Conservation (phyloP, 2,888 invertebrate genomes). For the Criorhina ranunculi region DNA sequence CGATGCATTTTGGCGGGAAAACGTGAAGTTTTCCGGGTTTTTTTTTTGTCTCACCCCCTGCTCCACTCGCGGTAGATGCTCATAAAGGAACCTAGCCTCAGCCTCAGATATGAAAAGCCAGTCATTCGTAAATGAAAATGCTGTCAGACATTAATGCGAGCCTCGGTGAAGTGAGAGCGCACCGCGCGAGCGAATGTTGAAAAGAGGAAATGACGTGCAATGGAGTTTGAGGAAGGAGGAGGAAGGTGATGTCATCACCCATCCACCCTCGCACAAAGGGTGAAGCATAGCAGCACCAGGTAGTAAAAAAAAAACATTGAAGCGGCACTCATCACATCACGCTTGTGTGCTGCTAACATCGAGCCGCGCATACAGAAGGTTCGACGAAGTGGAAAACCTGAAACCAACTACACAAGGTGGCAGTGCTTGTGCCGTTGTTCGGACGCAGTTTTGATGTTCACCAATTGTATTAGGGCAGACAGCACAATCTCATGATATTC, state of each 20-base stretch:
- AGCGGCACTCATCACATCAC: constrained; percentile 59
- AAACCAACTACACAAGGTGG: constrained; percentile 38
- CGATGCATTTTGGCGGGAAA: constrained; percentile 75
- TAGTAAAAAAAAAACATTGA: constrained; percentile 49
- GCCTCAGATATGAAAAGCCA: constrained; percentile 59
- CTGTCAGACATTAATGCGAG: constrained; percentile 72
- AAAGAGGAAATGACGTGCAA: constrained; percentile 45
- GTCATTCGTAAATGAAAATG: constrained; percentile 73
- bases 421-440: constrained; percentile 9
- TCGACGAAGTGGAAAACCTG: constrained; percentile 61
- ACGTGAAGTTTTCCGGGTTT: constrained; percentile 30
- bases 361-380: constrained; percentile 32
- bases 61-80: constrained; percentile 8
- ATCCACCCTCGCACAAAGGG: constrained; percentile 27
- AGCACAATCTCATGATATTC: constrained; percentile 47
- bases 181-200: constrained; percentile 37
- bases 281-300: neutral
- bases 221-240: neutral
- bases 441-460: constrained; percentile 36
- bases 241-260: constrained; percentile 45
- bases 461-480: constrained; percentile 29
- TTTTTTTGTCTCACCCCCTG: neutral
- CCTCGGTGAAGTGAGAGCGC: constrained; percentile 64
- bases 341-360: neutral
- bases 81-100: constrained; percentile 17